These are phyloP conservation scores for Xanthostigma xanthostigma DNA, from an alignment of 2,888 invertebrate species.

Conservation along the genomic window DNA sequence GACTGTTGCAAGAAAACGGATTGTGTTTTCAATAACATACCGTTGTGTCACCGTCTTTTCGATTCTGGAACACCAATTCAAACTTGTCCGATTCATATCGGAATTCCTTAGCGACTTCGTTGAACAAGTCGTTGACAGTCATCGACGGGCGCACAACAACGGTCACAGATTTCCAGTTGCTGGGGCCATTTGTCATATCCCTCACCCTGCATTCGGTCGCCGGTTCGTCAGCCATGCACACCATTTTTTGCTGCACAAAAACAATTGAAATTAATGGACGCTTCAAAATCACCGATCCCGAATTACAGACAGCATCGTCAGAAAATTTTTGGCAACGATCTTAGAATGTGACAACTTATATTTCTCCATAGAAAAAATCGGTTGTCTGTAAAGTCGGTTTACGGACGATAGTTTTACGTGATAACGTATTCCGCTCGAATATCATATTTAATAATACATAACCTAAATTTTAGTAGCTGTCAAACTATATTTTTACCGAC, in stretches of 20 bases:
- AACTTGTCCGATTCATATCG: slow-evolving; percentile 31
- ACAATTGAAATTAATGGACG: no score
- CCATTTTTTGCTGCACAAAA: slow-evolving; percentile 28
- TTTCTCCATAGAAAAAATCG: no score
- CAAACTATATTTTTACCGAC: no score
- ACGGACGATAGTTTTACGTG: no score
- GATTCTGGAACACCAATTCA: slow-evolving; percentile 24
- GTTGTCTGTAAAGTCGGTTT: no score
- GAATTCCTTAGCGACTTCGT: slow-evolving; percentile 31
- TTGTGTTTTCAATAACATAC: slow-evolving; percentile 12
- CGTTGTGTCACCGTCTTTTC: slow-evolving; percentile 12
- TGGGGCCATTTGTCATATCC: slow-evolving; percentile 21
- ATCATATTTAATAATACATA: no score
- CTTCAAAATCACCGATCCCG: no score
- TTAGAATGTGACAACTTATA: no score
- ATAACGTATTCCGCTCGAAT: no score
- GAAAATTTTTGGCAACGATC: no score
- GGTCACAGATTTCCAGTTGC: slow-evolving; percentile 16
- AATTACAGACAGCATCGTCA: no score
- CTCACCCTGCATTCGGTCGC: slow-evolving; percentile 29
- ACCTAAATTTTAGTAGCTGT: no score
- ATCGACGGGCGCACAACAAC: slow-evolving; percentile 27
- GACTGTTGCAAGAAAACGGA: background rate
- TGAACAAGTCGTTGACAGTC: slow-evolving; percentile 28
- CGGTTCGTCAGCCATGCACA: slow-evolving; percentile 28